A percentile compares a stretch with the other conserved stretches of the same genome.
phyloP scores from a whole-genome alignment of 2,113 vertebrate genomes.

The Macquaria australasica region DNA sequence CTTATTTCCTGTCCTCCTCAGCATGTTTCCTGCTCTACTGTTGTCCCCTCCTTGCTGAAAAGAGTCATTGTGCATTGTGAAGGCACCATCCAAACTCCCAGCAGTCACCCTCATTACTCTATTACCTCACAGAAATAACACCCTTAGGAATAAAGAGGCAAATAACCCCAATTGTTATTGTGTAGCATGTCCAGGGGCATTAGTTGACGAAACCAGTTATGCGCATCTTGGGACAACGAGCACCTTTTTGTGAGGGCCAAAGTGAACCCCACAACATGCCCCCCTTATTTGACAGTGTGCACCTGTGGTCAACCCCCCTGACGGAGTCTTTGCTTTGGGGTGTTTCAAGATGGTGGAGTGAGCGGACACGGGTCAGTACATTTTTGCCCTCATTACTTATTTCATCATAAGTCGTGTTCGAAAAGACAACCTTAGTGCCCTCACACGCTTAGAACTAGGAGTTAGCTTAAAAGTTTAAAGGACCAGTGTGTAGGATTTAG shows the following conservation, averaged over 20 bases:
- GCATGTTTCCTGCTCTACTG: conserved; percentile 11
- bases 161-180: not conserved
- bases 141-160: not conserved
- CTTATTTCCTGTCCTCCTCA: conserved; percentile 50
- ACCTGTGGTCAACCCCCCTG: not conserved
- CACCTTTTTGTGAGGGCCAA: not conserved
- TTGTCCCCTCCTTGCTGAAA: conserved; percentile 13
- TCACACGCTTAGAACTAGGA: not conserved
- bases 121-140: not conserved
- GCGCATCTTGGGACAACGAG: not conserved
- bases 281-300: not conserved
- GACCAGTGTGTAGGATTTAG: no score
- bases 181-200: not conserved
- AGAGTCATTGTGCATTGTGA: conserved; percentile 11
- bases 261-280: not conserved
- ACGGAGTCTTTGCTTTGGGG: no score
- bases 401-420: not conserved
- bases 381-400: not conserved
- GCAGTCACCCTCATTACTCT: not conserved
- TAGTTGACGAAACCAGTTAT: conserved; percentile 1
- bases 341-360: no score
- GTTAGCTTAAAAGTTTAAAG: no score
- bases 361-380: not conserved
- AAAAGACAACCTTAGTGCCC: not conserved
- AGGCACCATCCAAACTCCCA: not conserved